A percentile compares a stretch with the other conserved stretches of the same genome.
Evolutionary conservation across 2,113 vertebrate species (phyloP).

Genomic region (Oriolus oriolus): DNA sequence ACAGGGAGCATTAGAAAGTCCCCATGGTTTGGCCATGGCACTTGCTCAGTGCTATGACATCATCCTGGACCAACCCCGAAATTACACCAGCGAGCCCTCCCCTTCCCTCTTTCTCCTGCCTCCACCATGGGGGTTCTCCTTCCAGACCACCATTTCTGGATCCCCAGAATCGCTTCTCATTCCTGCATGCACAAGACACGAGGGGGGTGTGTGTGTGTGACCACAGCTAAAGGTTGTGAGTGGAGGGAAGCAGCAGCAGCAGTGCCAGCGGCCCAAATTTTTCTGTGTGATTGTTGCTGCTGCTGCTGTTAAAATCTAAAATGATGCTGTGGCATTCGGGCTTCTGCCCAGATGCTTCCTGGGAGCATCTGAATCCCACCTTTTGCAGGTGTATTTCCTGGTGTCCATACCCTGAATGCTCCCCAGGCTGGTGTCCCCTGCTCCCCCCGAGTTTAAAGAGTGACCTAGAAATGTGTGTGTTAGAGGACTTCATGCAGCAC

Average conservation of each 20-base stretch:
- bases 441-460: neutral
- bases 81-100: slow-evolving; percentile 64
- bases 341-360: neutral
- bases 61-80: slow-evolving; percentile 77
- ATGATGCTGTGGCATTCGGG: slow-evolving; percentile 7
- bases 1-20: slow-evolving; percentile 55
- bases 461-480: slow-evolving; percentile 48
- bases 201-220: neutral
- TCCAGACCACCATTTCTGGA: slow-evolving; percentile 53
- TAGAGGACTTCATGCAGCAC: neutral
- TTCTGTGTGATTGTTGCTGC: neutral
- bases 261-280: neutral
- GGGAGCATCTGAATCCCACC: neutral
- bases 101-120: slow-evolving; percentile 63
- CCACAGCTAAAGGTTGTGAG: neutral
- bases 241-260: neutral
- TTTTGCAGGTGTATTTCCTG: neutral
- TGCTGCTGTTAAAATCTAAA: slow-evolving; percentile 4
- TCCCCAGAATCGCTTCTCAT: neutral
- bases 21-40: slow-evolving; percentile 63
- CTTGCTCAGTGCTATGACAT: slow-evolving; percentile 78
- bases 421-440: neutral
- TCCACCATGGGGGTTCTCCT: slow-evolving; percentile 13
- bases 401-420: neutral
- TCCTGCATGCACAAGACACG: neutral